Base-by-base conservation (phyloP, 2,888 invertebrate genomes). In the Taphrorychus bicolor region DNA sequence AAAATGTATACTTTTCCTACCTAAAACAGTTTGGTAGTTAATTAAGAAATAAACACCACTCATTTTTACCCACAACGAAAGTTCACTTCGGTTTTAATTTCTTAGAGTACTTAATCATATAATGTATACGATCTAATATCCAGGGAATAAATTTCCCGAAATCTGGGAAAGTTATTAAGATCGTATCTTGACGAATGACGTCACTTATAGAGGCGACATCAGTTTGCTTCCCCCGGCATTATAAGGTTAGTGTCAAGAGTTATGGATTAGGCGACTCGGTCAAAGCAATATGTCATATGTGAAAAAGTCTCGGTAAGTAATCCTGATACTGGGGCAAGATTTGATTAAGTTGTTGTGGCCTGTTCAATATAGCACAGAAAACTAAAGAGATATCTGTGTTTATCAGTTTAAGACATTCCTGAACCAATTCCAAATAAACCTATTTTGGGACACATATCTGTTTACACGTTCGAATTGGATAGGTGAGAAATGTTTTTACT, bases 231-330 rank as follows among this genome's bases (percentile, higher is more conserved):
- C 74, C 76, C 74, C 76, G 69, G 58, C 74, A 48, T 70, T 79
- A 79, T 79, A 79, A 78, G 76, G 78, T 80, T 79, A 79, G 77
- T 77, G 77, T 77, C 77, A 77, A 77, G 73, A 73, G 76, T 78
- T 78, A 79, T 78, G 77, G 76, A 79, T 79, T 77, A 77, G 76
- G 24, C 54, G 45, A 41, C 60, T 59, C 62, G 70, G 70, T 64
- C 67, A 64, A 45, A 60, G 70, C 67, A 67, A 70, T 70, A 70
- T 70, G 70, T 70, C 70, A 70, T 67, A 56, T 66, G 23, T 58
- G 65, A 66, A 66, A 66, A 66, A 66, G 3, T 45, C 45, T 32
- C 9, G 32, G 14, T 45, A 45, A 45, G 45, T 65, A 45, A 45
- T 45, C 14, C 45, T 11, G 14, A 45, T 45, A 16, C 14, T 14